Conservation (phyloP, 2,888 invertebrate genomes). For the Callinectes sapidus region DNA sequence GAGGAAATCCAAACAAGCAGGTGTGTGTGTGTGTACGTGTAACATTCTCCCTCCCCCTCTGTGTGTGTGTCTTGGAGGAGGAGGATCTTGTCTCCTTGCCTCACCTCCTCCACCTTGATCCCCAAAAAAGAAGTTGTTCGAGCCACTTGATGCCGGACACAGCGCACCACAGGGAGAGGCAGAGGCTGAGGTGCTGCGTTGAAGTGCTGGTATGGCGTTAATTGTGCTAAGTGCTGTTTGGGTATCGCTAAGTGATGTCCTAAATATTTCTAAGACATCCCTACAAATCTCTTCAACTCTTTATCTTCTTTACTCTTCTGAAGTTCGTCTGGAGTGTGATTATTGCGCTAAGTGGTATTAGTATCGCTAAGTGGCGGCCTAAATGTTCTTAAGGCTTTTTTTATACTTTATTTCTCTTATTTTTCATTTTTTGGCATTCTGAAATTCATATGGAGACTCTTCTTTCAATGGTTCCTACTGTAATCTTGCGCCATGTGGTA, state of each 20-base stretch:
- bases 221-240: background rate
- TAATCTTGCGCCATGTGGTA: too few species aligned
- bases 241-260: background rate
- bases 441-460: too few species aligned
- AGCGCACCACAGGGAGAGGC: background rate
- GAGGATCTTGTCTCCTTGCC: background rate
- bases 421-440: too few species aligned
- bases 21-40: background rate
- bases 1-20: background rate
- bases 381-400: too few species aligned
- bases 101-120: background rate
- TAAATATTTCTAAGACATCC: background rate
- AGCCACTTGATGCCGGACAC: background rate
- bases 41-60: background rate
- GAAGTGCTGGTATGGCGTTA: background rate
- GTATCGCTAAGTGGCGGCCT: too few species aligned
- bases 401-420: too few species aligned
- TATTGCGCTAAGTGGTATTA: too few species aligned
- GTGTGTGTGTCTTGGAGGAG: background rate
- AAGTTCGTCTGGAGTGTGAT: too few species aligned
- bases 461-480: too few species aligned
- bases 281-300: background rate
- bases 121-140: background rate
- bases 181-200: background rate
- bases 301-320: background rate